Conservation (phyloP, 2,113 vertebrate genomes). For the Gobius niger region DNA sequence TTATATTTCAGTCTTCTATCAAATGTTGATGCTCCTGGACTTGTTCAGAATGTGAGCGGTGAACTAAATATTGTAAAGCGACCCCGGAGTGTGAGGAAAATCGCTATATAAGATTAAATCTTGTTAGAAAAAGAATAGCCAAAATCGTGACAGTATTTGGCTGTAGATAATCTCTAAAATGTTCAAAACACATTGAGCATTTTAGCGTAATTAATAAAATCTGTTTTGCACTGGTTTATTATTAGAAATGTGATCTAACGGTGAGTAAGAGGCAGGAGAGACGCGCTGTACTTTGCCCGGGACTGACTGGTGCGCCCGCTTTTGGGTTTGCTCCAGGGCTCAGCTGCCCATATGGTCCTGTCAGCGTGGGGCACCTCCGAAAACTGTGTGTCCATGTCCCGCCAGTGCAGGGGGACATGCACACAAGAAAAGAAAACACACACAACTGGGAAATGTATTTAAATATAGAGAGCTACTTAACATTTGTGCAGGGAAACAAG, state of each 20-base stretch:
- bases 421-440: not conserved
- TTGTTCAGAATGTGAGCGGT: no score
- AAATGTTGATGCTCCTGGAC: no score
- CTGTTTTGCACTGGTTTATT: not conserved
- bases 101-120: no score
- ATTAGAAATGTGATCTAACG: not conserved
- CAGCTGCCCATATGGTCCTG: not conserved
- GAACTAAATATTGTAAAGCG: no score
- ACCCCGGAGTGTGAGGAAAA: no score
- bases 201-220: no score
- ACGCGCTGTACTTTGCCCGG: not conserved
- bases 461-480: not conserved
- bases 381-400: not conserved
- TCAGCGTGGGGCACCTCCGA: not conserved
- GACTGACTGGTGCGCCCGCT: not conserved
- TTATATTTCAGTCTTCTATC: no score
- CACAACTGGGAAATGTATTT: not conserved
- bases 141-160: no score
- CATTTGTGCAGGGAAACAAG: constrained; percentile 14
- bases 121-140: no score
- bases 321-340: not conserved
- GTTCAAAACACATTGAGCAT: no score
- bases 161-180: no score
- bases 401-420: not conserved
- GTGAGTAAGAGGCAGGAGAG: not conserved